Conservation (phyloP, 2,113 vertebrate species). For the Pycnonotus jocosus region DNA sequence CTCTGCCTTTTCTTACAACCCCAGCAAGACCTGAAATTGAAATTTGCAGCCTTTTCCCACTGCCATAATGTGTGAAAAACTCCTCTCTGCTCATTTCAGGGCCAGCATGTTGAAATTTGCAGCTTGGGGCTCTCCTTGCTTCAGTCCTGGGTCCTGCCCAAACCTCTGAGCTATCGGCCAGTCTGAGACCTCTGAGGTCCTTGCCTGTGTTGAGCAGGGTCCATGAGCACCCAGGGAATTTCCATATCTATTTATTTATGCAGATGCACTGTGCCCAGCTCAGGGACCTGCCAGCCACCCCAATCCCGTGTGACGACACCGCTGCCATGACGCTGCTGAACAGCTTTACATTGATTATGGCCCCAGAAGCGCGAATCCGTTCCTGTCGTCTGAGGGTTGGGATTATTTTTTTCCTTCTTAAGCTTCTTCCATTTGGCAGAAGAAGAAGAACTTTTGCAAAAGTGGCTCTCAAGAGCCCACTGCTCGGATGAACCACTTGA, state of each 20-base stretch:
- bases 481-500: fast-evolving
- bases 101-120: background rate
- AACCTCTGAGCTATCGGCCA: fast-evolving
- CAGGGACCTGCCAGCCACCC: background rate
- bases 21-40: background rate
- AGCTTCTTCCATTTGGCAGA: background rate
- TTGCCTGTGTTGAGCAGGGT: background rate
- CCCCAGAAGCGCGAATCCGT: background rate
- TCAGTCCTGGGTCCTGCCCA: background rate
- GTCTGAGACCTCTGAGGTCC: background rate
- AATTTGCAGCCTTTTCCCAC: background rate
- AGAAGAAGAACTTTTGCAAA: background rate
- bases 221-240: background rate
- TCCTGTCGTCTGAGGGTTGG: background rate
- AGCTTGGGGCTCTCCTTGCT: background rate
- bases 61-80: background rate
- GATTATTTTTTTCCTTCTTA: background rate
- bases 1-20: background rate
- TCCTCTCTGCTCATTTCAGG: background rate
- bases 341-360: background rate
- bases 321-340: background rate
- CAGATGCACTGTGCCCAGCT: background rate
- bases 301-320: fast-evolving
- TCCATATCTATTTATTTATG: background rate
- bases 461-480: background rate